Evolutionary conservation across 2,888 invertebrate species (phyloP).

Genomic region (Keiferia lycopersicella): DNA sequence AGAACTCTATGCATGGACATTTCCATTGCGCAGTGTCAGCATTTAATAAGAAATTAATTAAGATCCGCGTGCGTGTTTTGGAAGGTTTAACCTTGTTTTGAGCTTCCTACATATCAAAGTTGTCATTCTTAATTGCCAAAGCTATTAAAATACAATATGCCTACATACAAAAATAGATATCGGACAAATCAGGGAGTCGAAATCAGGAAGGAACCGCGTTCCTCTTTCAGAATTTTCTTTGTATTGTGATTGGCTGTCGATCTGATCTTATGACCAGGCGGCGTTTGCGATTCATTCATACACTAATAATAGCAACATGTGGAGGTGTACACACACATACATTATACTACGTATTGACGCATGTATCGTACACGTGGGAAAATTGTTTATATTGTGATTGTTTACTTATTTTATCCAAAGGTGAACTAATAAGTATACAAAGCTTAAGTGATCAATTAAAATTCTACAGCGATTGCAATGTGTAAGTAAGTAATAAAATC

Average conservation of each 20-base stretch:
- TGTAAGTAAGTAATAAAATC: not conserved
- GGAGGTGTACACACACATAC: slow-evolving; percentile 1
- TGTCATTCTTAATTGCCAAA: not conserved
- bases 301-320: slow-evolving; percentile 45
- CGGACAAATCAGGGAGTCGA: not conserved
- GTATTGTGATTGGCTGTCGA: slow-evolving; percentile 32
- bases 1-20: slow-evolving; percentile 34
- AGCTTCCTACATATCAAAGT: slow-evolving; percentile 20
- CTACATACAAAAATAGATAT: not conserved
- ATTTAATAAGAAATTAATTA: slow-evolving; percentile 26
- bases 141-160: slow-evolving; percentile 12
- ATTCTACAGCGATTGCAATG: not conserved
- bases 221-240: not conserved
- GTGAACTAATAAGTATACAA: not conserved
- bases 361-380: slow-evolving; percentile 42
- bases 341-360: slow-evolving; percentile 36
- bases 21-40: slow-evolving; percentile 28
- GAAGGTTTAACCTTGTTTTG: slow-evolving; percentile 21
- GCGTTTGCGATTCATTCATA: slow-evolving; percentile 46
- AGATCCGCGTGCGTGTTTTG: slow-evolving; percentile 24
- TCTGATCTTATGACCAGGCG: slow-evolving; percentile 39
- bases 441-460: not conserved
- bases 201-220: slow-evolving; percentile 5
- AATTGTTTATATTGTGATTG: slow-evolving; percentile 47
- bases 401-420: slow-evolving; percentile 35